A percentile compares a stretch with the other conserved stretches of the same genome.
phyloP scores from a whole-genome alignment of 2,113 vertebrate genomes.

The Athene noctua region DNA sequence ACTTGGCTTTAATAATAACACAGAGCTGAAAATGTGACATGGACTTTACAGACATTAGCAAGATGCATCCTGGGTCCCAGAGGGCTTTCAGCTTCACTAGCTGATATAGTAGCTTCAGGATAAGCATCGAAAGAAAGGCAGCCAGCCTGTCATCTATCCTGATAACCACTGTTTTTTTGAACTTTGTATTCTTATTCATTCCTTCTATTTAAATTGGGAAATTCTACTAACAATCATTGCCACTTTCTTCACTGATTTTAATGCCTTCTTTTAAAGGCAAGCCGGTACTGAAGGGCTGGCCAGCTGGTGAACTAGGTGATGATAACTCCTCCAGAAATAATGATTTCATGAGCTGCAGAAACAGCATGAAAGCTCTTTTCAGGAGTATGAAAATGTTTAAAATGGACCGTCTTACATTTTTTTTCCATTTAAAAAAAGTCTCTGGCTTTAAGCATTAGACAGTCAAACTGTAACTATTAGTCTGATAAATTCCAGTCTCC shows the following conservation, averaged over 20 bases:
- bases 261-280: neutral
- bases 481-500: neutral
- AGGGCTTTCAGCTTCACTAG: neutral
- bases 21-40: slow-evolving; percentile 6
- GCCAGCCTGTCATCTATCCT: neutral
- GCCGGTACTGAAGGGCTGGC: neutral
- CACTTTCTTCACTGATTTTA: neutral
- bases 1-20: neutral
- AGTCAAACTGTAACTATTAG: neutral
- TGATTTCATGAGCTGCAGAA: neutral
- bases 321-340: neutral
- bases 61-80: neutral
- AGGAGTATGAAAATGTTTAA: neutral
- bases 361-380: neutral
- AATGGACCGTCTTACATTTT: neutral
- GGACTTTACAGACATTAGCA: neutral
- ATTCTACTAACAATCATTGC: neutral
- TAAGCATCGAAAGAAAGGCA: neutral
- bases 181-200: neutral
- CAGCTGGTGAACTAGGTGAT: neutral
- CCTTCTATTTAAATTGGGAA: neutral
- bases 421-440: neutral
- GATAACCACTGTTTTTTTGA: neutral
- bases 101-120: neutral
- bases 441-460: neutral